Evolutionary conservation across 1,140 invertebrate genomes (phyloP), one percentile per base, ranked within the genome.

Genomic region (Calosoma granatense): DNA sequence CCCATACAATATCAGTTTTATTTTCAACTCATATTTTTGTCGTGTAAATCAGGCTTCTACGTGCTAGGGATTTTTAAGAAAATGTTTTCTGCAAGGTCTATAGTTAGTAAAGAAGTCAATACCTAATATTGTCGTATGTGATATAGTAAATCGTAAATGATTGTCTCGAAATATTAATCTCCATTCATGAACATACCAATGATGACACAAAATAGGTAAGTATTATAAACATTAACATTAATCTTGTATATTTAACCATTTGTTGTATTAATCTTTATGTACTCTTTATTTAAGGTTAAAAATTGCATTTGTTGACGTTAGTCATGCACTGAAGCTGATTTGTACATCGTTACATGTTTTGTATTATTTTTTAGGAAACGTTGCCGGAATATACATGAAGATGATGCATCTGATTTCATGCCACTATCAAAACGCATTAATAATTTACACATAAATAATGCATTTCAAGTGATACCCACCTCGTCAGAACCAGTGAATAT

Each of bases 371-470:
- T 62, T 66, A 86, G 83, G 62, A 87, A 87, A 75, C 75, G 84
- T 61, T 75, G 76, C 1, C 74, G 83, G 39, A 72, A 70, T 53
- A 56, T 60, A 39, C 64, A 72, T 21, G 83, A 86, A 70, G 83
- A 85, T 59, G 84, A 86, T 61, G 75, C 76, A 36, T 81, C 81
- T 62, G 85, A 88, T 65, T 87, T 87, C 64, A 85, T 85, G 78
- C 86, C 86, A 51, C 66, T 88, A 22, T 87, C 84, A 20, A 88
- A 88, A 70, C 74, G 85, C 63, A 87, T 87, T 58, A 88, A 87
- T 63, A 87, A 88, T 71, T 73, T 88, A n/a, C 84, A 87, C 62
- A 81, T 88, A 43, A 86, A 86, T 60, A 71, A 71, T 47, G 41
- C 41, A 11, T 47, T 47, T 11, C 41, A 47, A 47, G 41, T 59